These are phyloP conservation scores for Acipenser transmontanus DNA, from an alignment of 2,797 vertebrate species.

Conservation along the genomic window DNA sequence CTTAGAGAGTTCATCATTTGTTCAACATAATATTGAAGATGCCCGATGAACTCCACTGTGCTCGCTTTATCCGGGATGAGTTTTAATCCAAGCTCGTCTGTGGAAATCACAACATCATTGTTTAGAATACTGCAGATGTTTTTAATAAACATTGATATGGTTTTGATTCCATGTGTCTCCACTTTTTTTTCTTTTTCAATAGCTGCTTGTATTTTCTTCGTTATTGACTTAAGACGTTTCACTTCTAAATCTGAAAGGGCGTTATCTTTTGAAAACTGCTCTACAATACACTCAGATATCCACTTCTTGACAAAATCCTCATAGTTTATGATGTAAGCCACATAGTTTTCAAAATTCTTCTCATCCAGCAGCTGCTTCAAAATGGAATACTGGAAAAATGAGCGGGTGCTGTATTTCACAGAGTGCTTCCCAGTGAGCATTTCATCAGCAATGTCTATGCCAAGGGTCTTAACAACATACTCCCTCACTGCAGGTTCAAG, in stretches of 20 bases:
- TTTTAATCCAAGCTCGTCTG: slow-evolving; percentile 17
- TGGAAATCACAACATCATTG: slow-evolving; percentile 33
- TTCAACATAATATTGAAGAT: slow-evolving; percentile 19
- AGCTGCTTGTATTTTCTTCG: slow-evolving; percentile 24
- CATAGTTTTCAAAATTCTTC: slow-evolving; percentile 22
- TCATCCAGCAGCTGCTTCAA: slow-evolving; percentile 32
- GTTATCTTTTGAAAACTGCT: slow-evolving; percentile 17
- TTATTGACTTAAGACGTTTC: slow-evolving; percentile 17
- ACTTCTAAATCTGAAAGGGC: slow-evolving; percentile 27
- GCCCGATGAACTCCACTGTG: slow-evolving; percentile 23
- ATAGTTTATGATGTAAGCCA: slow-evolving; percentile 30
- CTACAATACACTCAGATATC: slow-evolving; percentile 28
- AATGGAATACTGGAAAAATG: slow-evolving; percentile 40
- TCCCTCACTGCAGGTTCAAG: slow-evolving; percentile 41
- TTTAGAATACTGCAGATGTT: slow-evolving; percentile 27
- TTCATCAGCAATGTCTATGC: slow-evolving; percentile 41
- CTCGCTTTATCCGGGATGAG: slow-evolving; percentile 32
- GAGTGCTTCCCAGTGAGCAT: slow-evolving; percentile 30
- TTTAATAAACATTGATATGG: slow-evolving; percentile 25
- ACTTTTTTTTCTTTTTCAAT: neutral
- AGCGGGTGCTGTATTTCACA: slow-evolving; percentile 34
- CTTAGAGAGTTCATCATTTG: slow-evolving; percentile 19
- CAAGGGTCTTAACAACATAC: slow-evolving; percentile 36
- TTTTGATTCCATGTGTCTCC: neutral
- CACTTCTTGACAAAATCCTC: slow-evolving; percentile 35